These are phyloP conservation scores for Cremastinae sp. DNA, from an alignment of 2,888 invertebrate species.

Conservation along the genomic window DNA sequence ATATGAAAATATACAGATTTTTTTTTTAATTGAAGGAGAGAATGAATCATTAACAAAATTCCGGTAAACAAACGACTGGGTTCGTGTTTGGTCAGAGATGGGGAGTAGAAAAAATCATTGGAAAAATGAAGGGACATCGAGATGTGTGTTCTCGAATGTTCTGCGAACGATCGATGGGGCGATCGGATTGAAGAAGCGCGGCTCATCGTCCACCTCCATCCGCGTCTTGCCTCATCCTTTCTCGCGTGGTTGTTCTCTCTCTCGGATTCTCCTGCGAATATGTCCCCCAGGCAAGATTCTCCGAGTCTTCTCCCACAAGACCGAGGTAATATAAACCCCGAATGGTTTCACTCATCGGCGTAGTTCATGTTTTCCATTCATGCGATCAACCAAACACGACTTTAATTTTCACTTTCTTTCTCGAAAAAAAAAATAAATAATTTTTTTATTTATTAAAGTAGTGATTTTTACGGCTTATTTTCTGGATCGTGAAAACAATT, in stretches of 20 bases:
- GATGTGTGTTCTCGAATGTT: conserved; percentile 45
- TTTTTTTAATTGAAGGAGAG: no score
- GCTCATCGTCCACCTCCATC: conserved; percentile 42
- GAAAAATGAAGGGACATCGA: not conserved
- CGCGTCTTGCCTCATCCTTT: conserved; percentile 53
- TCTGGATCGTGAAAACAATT: conserved; percentile 2
- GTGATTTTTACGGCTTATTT: not conserved
- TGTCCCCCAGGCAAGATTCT: conserved; percentile 58
- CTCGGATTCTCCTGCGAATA: conserved; percentile 46
- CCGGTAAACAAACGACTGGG: no score
- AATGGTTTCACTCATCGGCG: conserved; percentile 60
- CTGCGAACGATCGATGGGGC: conserved; percentile 40
- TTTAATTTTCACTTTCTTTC: conserved; percentile 5
- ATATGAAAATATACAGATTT: no score
- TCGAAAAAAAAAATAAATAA: not conserved
- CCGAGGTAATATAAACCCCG: conserved; percentile 73
- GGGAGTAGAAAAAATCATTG: no score
- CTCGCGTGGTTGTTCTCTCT: conserved; percentile 42
- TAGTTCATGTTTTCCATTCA: conserved; percentile 69
- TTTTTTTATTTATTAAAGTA: conserved; percentile 3
- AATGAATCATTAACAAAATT: no score
- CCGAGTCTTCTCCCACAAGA: conserved; percentile 59
- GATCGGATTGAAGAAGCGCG: conserved; percentile 44
- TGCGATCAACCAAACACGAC: conserved; percentile 61
- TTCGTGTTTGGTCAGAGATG: no score